Evolutionary conservation across 2,797 vertebrate genomes (phyloP).

Genomic region (Argyrosomus regius): DNA sequence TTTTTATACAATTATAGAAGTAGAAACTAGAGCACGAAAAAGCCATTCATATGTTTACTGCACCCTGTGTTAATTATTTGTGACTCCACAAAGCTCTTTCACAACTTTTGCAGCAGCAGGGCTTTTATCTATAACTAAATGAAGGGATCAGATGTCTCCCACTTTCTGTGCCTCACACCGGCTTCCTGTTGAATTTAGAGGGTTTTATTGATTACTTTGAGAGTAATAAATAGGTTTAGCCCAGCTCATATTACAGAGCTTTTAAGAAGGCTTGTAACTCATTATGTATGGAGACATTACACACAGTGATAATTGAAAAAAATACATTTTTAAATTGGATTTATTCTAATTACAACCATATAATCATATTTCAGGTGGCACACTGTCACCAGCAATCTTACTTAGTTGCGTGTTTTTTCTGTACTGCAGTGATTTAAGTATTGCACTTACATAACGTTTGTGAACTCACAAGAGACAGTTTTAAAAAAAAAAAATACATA

Average conservation of each 20-base stretch:
- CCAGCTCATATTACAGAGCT: slow-evolving; percentile 30
- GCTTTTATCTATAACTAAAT: slow-evolving; percentile 29
- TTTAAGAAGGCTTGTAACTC: slow-evolving; percentile 6
- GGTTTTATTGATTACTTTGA: slow-evolving; percentile 43
- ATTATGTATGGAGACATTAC: background rate
- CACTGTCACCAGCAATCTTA: background rate
- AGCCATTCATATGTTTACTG: background rate
- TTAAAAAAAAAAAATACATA: too few relatives aligned
- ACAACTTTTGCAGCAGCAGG: background rate
- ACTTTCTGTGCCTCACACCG: slow-evolving; percentile 8
- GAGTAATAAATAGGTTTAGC: slow-evolving; percentile 26
- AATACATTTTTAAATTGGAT: too few relatives aligned
- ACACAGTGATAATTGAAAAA: background rate
- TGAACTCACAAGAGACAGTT: background rate
- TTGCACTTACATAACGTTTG: background rate
- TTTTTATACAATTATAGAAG: background rate
- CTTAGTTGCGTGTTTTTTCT: background rate
- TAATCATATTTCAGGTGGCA: too few relatives aligned
- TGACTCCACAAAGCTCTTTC: background rate
- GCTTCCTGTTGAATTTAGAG: slow-evolving; percentile 17
- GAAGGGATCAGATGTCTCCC: slow-evolving; percentile 35
- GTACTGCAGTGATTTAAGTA: background rate
- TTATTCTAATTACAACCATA: too few relatives aligned
- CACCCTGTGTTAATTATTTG: background rate
- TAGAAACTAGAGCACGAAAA: background rate